phyloP scores from a whole-genome alignment of 2,797 vertebrate species.

The Vespertilio murinus region DNA sequence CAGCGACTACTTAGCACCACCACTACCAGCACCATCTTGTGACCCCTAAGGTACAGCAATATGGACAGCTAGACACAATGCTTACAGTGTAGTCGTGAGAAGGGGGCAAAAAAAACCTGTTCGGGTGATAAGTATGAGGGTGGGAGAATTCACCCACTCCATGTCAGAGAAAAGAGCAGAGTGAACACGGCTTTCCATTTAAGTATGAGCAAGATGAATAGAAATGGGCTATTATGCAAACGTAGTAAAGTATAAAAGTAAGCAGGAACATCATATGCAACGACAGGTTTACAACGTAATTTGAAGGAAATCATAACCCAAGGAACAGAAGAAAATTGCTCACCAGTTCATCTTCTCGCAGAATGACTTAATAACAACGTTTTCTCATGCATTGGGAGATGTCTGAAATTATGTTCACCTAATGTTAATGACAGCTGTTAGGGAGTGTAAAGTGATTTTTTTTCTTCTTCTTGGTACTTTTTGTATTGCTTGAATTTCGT shows the following conservation, averaged over 20 bases:
- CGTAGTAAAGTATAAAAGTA: background rate
- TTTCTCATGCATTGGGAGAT: background rate
- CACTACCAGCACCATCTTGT: background rate
- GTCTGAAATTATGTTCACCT: slow-evolving; percentile 5
- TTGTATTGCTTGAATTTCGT: background rate
- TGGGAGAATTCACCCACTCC: background rate
- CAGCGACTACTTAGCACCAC: background rate
- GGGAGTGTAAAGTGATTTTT: background rate
- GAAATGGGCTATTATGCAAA: slow-evolving; percentile 14
- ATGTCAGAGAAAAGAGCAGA: background rate
- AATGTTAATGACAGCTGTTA: background rate
- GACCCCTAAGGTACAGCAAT: background rate
- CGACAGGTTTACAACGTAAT: background rate
- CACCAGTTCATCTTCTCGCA: background rate
- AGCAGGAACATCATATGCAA: slow-evolving; percentile 41
- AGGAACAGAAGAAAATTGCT: background rate
- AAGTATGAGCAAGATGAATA: background rate
- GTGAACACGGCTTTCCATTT: background rate
- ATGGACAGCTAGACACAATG: background rate
- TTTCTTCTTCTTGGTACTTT: background rate
- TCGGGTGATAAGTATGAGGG: background rate
- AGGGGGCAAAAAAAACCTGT: background rate
- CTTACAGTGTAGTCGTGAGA: background rate
- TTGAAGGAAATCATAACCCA: slow-evolving; percentile 25
- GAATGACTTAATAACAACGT: background rate